A percentile compares a stretch with the other conserved stretches of the same genome.
These are phyloP conservation scores for Theristicus caerulescens DNA, from an alignment of 2,113 vertebrate species.

Conservation along the genomic window DNA sequence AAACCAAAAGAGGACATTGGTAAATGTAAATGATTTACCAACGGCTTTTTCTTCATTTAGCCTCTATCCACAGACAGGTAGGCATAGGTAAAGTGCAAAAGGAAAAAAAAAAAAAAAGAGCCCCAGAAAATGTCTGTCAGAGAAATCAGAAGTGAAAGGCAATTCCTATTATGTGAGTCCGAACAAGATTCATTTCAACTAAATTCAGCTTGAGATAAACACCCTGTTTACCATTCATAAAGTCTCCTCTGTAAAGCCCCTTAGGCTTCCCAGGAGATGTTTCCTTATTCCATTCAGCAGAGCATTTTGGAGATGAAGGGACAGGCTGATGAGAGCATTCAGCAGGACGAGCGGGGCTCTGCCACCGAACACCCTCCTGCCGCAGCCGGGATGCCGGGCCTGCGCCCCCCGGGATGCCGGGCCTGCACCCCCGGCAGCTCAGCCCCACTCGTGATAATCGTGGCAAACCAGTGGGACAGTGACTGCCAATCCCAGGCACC, in stretches of 20 bases:
- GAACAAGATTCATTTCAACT: neutral
- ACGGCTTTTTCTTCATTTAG: neutral
- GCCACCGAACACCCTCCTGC: rapidly evolving
- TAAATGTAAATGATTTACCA: neutral
- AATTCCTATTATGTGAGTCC: neutral
- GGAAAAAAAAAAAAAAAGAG: neutral
- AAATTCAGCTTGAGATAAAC: neutral
- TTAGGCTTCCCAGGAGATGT: neutral
- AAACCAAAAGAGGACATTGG: neutral
- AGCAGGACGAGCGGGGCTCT: neutral
- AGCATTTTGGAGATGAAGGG: neutral
- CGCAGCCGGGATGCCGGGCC: neutral
- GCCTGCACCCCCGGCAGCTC: neutral
- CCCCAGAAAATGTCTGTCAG: neutral
- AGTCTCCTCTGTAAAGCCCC: neutral
- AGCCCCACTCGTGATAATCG: rapidly evolving
- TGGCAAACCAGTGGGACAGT: neutral
- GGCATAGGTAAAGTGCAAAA: neutral
- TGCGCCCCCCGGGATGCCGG: neutral
- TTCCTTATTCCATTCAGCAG: neutral
- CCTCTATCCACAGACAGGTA: neutral
- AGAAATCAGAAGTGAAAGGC: neutral
- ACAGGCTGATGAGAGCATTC: neutral
- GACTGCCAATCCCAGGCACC: neutral
- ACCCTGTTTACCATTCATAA: neutral